Base-by-base conservation (phyloP, 2,797 vertebrate species). In the Enteromius anoplus region DNA sequence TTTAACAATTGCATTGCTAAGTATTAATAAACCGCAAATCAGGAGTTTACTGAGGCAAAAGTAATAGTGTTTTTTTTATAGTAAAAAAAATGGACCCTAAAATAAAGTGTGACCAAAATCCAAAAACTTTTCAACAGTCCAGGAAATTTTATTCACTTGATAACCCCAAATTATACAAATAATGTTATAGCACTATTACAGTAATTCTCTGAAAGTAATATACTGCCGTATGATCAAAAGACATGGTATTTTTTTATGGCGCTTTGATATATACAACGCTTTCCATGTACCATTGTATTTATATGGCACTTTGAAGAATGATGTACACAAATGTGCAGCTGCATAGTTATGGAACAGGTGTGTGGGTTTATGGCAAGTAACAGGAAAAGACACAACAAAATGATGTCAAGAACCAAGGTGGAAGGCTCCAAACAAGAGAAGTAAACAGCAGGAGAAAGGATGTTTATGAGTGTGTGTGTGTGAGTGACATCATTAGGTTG, bases 401-500 rank as follows among this genome's bases (percentile, higher is more conserved):
- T 81, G 34, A 72, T 71, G 40, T 60, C 37, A 51, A 32, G 26
- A 37, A 47, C 1, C 23, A 26, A 40, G 68, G 69, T 62, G 55
- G 37, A 72, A 55, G 42, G 40, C 62, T 45, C 11, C 19, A 79
- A 79, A 79, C 23, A 51, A 81, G 4, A 72, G 60, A 42, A 75
- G 68, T 58, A 82, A 82, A 82, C 71, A 55, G 62, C 60, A 62
- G 42, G 17, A 55, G 19, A 40, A 34, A 29, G 55, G 76, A 68
- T 79, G 58, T 58, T 75, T 65, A 47, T 75, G 49, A 37, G 49
- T 47, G 32, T 72, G 51, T 62, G 68, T 42, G 42, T 65, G 32
- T 78, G n/a, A 47, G 72, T 68, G 62, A 49, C 78, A 70, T 80
- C 51, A 49, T 53, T 23, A 14, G 69, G 49, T 78, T 82, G 37